A percentile compares a stretch with the other conserved stretches of the same genome.
phyloP scores from a whole-genome alignment of 2,113 vertebrate genomes.

The Apus apus region DNA sequence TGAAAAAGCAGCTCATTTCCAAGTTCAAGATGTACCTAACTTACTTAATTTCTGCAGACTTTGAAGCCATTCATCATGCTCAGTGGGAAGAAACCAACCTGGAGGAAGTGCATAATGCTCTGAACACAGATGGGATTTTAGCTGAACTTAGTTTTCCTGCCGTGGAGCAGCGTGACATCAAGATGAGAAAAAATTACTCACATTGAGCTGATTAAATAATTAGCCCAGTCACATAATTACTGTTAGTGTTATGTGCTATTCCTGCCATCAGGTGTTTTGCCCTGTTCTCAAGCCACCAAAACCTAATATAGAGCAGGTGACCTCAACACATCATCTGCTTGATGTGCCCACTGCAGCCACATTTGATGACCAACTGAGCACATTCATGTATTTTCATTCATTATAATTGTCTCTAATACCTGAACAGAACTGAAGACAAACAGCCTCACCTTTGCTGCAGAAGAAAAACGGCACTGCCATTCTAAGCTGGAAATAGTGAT shows the following conservation, averaged over 20 bases:
- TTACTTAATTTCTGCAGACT: background rate
- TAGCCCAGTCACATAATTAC: background rate
- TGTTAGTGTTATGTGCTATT: background rate
- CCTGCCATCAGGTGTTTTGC: background rate
- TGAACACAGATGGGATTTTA: background rate
- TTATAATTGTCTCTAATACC: background rate
- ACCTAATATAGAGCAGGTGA: background rate
- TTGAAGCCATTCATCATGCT: background rate
- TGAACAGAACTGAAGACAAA: background rate
- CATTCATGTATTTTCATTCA: background rate
- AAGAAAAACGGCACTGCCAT: background rate
- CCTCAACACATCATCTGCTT: background rate
- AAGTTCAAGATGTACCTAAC: background rate
- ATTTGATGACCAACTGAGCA: background rate
- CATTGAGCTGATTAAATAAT: background rate
- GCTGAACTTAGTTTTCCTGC: background rate
- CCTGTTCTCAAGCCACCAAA: background rate
- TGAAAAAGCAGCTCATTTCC: background rate
- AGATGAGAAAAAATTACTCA: background rate
- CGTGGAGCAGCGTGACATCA: background rate
- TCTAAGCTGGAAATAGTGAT: background rate
- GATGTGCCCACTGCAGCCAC: background rate
- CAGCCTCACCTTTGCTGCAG: background rate
- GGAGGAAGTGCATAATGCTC: background rate
- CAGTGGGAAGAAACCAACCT: background rate